Base-by-base conservation (phyloP, 2,797 vertebrate species). In the Pseudomugil gertrudae region DNA sequence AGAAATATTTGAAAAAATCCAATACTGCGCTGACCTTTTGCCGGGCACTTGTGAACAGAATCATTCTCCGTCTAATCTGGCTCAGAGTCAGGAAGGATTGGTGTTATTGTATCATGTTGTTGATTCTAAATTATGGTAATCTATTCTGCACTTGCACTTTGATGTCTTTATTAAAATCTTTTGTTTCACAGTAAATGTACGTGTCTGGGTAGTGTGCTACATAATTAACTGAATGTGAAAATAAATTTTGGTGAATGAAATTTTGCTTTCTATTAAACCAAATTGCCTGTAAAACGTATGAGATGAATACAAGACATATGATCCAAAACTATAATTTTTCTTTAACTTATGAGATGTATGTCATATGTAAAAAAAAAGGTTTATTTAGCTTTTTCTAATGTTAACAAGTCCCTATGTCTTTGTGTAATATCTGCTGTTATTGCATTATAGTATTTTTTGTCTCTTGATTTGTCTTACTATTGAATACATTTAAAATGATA, bases 1-100 rank as follows among this genome's bases (percentile, higher is more conserved):
- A 96, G 95, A 91, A 95, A 96, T 94, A 95, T 96, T 95, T 95
- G 92, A 92, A 94, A 89, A 96, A 96, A 98, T 96, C 95, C 96
- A 95, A 98, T 99, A 97, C 85, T 79, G 75, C 81, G 91, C 94
- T 98, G 97, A 99, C 97, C 96, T 95, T 94, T 94, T 88, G 85
- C 94, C 94, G 95, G 92, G 92, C 95, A 93, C 94, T 93, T 93
- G 94, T 90, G 94, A 94, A 81, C 80, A 87, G 70, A 89, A 88
- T 84, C 87, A 79, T 83, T 90, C 84, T 81, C 66, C 24, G 73
- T 89, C 87, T 90, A 84, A 81, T 87, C 85, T 88, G 84, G 88
- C 86, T 89, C 86, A 83, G 83, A 89, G 90, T 90, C 89, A 88
- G 78, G 76, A 79, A 78, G 65, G 83, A 91, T 91, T 68, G 72